Conservation (phyloP, 2,888 invertebrate species). For the Drosophila nigritarsus region DNA sequence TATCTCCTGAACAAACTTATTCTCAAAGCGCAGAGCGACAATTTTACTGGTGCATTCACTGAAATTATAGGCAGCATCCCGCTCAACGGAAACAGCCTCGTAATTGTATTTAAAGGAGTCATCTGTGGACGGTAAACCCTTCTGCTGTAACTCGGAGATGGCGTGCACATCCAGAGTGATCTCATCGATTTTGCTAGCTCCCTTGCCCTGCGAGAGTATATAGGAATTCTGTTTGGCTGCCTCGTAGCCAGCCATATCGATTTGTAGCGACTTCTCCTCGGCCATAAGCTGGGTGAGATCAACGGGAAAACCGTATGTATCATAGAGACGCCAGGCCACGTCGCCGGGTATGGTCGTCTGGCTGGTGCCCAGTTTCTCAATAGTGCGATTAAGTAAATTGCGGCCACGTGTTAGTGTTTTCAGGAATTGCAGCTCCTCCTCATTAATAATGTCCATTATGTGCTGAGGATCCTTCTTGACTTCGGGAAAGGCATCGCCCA, state of each 20-base stretch:
- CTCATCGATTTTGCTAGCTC: conserved; percentile 91
- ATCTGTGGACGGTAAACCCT: conserved; percentile 92
- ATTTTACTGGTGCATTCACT: conserved; percentile 90
- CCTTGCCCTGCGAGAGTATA: conserved; percentile 94
- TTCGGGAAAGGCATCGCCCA: conserved; percentile 93
- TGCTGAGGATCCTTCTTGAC: conserved; percentile 94
- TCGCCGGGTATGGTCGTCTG: conserved; percentile 94
- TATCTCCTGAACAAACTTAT: conserved; percentile 94
- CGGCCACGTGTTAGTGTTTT: conserved; percentile 97
- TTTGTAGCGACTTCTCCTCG: conserved; percentile 95
- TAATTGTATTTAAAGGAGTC: conserved; percentile 97
- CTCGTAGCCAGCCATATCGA: conserved; percentile 97
- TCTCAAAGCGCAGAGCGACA: conserved; percentile 91
- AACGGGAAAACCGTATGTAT: conserved; percentile 99
- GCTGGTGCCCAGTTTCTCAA: conserved; percentile 90
- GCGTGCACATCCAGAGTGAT: conserved; percentile 97
- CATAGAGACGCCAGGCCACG: conserved; percentile 99
- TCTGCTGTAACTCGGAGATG: conserved; percentile 94
- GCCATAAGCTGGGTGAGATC: conserved; percentile 99
- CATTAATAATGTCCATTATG: conserved; percentile 97
- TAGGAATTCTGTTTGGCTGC: conserved; percentile 95
- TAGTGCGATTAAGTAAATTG: conserved; percentile 95
- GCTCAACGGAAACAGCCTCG: conserved; percentile 87
- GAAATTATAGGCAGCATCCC: conserved; percentile 92
- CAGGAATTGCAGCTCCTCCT: conserved; percentile 98